Percentiles rank a stretch among this genome's conserved stretches.
phyloP scores from a whole-genome alignment of 2,797 vertebrate species.

The Alosa sapidissima region DNA sequence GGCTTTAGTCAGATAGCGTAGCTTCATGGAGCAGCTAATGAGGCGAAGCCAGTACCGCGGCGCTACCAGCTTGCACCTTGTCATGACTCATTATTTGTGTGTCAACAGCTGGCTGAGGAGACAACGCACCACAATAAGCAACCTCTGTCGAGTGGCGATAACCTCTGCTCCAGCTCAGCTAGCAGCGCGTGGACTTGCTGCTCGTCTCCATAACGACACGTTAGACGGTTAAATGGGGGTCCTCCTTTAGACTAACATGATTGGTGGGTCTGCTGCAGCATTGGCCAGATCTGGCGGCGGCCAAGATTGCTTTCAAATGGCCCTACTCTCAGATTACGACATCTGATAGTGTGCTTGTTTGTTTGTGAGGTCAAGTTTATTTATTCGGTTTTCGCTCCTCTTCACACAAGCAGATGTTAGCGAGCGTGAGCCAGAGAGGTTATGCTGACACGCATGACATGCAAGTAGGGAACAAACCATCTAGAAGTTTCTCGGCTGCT shows the following conservation, averaged over 20 bases:
- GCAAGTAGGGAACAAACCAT: neutral
- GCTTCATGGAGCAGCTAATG: constrained; percentile 1
- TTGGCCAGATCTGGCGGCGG: neutral
- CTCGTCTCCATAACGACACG: neutral
- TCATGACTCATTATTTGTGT: constrained; percentile 55
- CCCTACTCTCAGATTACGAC: neutral
- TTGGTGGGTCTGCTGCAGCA: neutral
- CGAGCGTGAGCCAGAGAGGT: neutral
- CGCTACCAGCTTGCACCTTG: constrained; percentile 36
- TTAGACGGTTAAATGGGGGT: neutral
- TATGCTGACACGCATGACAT: neutral
- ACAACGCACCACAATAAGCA: neutral
- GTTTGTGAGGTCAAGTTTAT: neutral
- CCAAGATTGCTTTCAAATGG: neutral
- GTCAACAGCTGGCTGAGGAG: constrained; percentile 27
- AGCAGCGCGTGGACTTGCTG: too few species aligned
- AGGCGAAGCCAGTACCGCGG: neutral
- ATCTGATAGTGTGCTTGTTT: neutral
- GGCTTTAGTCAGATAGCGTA: neutral
- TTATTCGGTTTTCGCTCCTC: neutral
- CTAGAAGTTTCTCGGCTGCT: neutral
- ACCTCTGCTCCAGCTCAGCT: too few species aligned
- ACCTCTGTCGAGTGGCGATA: neutral
- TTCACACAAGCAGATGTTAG: neutral
- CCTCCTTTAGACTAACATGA: neutral